A percentile compares a stretch with the other conserved stretches of the same genome.
These are phyloP conservation scores for Lophius americanus DNA, from an alignment of 2,797 vertebrate genomes.

Conservation along the genomic window DNA sequence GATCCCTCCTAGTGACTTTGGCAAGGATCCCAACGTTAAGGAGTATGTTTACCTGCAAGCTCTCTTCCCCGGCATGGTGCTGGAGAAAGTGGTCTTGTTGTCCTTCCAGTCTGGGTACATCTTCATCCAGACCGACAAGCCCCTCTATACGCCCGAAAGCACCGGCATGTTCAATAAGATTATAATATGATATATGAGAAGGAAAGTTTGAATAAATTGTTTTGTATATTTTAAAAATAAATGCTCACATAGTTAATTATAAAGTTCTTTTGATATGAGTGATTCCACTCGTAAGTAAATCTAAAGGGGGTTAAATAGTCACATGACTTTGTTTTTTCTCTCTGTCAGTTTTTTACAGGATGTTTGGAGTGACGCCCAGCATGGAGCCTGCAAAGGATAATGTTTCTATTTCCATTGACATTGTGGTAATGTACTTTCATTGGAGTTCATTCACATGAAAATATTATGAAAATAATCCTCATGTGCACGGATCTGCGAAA, in stretches of 20 bases:
- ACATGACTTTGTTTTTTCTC: too few relatives aligned
- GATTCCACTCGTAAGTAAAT: too few relatives aligned
- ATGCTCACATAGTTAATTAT: too few relatives aligned
- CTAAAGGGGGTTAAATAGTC: too few relatives aligned
- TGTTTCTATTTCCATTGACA: constrained; percentile 62
- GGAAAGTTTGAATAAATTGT: too few relatives aligned
- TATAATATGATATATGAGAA: too few relatives aligned
- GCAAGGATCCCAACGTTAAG: constrained; percentile 36
- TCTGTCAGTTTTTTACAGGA: constrained; percentile 53
- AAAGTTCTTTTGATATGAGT: too few relatives aligned
- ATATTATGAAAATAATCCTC: not conserved
- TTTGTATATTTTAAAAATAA: too few relatives aligned
- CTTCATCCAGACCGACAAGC: constrained; percentile 83
- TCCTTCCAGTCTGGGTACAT: constrained; percentile 86
- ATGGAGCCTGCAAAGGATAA: constrained; percentile 56
- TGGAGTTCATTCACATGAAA: not conserved
- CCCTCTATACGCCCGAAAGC: constrained; percentile 86
- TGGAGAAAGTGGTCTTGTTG: constrained; percentile 85
- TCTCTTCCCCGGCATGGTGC: constrained; percentile 16
- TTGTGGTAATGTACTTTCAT: constrained; percentile 67
- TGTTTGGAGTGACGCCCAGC: constrained; percentile 71
- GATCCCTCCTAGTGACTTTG: constrained; percentile 56
- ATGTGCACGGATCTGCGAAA: too few relatives aligned
- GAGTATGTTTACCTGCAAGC: constrained; percentile 82
- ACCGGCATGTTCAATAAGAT: constrained; percentile 61